Evolutionary conservation across 1,140 invertebrate genomes (phyloP), one percentile per base, ranked within the genome.

Genomic region (Drosophila asahinai): DNA sequence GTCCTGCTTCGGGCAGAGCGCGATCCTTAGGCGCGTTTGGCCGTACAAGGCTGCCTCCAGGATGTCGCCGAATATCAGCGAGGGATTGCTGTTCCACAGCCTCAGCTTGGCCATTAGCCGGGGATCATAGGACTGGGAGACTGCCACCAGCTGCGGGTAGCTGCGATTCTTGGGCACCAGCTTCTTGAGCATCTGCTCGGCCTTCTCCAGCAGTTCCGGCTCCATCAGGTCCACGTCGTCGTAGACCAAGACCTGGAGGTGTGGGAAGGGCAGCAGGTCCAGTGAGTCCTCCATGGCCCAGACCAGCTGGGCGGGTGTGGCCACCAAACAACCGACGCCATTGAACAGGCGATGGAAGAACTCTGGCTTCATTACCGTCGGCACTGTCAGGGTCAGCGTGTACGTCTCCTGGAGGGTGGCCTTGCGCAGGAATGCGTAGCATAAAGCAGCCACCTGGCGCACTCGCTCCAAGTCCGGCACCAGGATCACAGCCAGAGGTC

Each of bases 41-140:
- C 86, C 84, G 33, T 87, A 89, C 5, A 81, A 1, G 14, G 81
- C 77, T 1, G 84, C 84, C 74, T 87, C 84, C 27, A 87, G 66
- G 4, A 81, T 17, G 36, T 87, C 81, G 0, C 86, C 86, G 27
- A 87, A 89, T 0, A 87, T 62, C 1, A 87, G 1, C 19, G 74
- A 49, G 8, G 74, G 54, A 1, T 79, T 7, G 8, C 43, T 15
- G 38, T 63, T 79, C 5, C 72, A n/a, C 3, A 38, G 27, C 1
- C 12, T 25, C 8, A 87, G 1, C 19, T 59, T 65, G 9, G 25
- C 19, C 4, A 84, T 42, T 7, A 57, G 33, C 4, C 8, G 6
- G 8, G 8, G 17, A 3, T 65, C 51, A 19, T 62, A 89, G 1
- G 55, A 40, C 27, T 89, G 73, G 8, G 73, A 63, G 6, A 59